These are phyloP conservation scores for Acanthococcus lagerstroemiae DNA, from an alignment of 2,888 invertebrate genomes.

Conservation along the genomic window DNA sequence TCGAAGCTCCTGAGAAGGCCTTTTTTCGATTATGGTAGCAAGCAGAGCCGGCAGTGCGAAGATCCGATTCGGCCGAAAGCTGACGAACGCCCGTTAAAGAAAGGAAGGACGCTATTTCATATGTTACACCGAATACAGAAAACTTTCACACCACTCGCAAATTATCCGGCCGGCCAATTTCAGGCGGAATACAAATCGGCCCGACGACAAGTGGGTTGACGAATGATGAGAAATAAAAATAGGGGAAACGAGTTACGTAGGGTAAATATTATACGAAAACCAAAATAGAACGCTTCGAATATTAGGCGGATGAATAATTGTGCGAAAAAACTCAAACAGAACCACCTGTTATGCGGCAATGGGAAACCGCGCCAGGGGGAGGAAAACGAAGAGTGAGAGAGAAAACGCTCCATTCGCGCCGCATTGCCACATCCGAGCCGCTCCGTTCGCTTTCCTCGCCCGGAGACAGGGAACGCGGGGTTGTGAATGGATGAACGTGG, in stretches of 20 bases:
- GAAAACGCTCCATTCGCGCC: neutral
- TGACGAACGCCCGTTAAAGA: too few species aligned
- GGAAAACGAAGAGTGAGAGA: neutral
- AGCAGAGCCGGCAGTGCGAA: too few species aligned
- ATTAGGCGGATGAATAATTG: conserved; percentile 6
- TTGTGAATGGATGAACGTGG: neutral
- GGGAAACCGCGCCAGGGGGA: neutral
- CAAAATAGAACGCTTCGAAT: neutral
- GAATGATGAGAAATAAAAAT: neutral
- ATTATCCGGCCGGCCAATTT: neutral
- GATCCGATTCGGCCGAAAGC: too few species aligned
- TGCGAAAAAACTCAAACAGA: conserved; percentile 7
- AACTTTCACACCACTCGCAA: too few species aligned
- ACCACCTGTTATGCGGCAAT: conserved; percentile 5
- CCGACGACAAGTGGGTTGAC: neutral
- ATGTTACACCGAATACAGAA: too few species aligned
- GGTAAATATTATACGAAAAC: neutral
- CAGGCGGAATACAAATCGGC: neutral
- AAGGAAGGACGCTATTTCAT: too few species aligned
- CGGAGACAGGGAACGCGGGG: too few species aligned
- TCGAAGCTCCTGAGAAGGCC: too few species aligned
- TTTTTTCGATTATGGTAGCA: too few species aligned
- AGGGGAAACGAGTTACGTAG: neutral
- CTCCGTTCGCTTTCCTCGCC: neutral
- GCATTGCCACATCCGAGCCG: neutral